A percentile compares a stretch with the other conserved stretches of the same genome.
phyloP scores from a whole-genome alignment of 1,140 invertebrate species.

The Tetraneura akinire region DNA sequence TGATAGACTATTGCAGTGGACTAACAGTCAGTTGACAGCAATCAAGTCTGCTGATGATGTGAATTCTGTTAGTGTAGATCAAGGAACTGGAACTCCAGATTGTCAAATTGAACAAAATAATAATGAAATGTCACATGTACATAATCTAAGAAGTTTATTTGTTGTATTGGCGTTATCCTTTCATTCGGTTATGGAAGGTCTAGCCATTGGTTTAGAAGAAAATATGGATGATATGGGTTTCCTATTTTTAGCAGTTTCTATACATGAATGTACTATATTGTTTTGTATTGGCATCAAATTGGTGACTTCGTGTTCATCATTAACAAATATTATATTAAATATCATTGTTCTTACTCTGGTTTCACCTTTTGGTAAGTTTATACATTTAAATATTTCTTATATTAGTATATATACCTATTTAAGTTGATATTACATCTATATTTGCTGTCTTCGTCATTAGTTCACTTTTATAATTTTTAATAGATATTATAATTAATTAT shows the following conservation, averaged over 20 bases:
- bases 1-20: slow-evolving; percentile 38
- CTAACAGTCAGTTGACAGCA: slow-evolving; percentile 38
- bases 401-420: too few relatives aligned
- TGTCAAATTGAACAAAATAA: slow-evolving; percentile 49
- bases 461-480: too few relatives aligned
- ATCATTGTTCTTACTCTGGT: slow-evolving; percentile 78
- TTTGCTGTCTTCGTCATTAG: too few relatives aligned
- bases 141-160: slow-evolving; percentile 56
- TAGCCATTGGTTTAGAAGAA: slow-evolving; percentile 68
- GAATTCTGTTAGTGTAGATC: slow-evolving; percentile 39
- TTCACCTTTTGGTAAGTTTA: slow-evolving; percentile 68
- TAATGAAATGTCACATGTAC: slow-evolving; percentile 51
- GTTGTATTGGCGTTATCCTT: slow-evolving; percentile 66
- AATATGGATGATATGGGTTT: slow-evolving; percentile 62
- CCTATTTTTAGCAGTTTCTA: slow-evolving; percentile 78
- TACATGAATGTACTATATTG: slow-evolving; percentile 87
- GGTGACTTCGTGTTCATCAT: slow-evolving; percentile 68
- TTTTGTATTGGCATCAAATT: slow-evolving; percentile 83
- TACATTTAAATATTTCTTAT: not conserved
- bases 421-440: too few relatives aligned
- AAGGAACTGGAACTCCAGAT: slow-evolving; percentile 39
- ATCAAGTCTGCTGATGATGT: slow-evolving; percentile 40
- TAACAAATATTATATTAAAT: slow-evolving; percentile 65
- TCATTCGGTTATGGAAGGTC: slow-evolving; percentile 67
- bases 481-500: too few relatives aligned